Conservation (phyloP, 2,113 vertebrate species). For the Glaucomys volans region DNA sequence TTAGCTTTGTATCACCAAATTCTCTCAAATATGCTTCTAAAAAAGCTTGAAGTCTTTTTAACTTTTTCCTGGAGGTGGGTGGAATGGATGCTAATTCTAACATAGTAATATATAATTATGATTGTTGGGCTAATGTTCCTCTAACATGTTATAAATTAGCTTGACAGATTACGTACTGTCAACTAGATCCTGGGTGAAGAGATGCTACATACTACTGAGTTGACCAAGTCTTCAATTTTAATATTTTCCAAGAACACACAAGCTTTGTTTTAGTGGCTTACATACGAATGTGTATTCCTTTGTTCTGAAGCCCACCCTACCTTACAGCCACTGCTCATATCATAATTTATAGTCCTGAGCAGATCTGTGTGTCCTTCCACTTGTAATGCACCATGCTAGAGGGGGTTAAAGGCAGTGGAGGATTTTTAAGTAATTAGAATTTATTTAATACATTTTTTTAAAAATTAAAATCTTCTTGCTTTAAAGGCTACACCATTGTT, state of each 20-base stretch:
- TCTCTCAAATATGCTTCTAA: neutral
- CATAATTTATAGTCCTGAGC: neutral
- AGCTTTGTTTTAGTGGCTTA: neutral
- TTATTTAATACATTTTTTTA: neutral
- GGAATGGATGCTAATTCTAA: neutral
- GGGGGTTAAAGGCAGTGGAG: neutral
- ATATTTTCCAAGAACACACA: neutral
- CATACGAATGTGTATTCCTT: neutral
- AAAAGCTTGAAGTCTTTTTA: neutral
- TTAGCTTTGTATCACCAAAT: neutral
- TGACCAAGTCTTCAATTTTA: neutral
- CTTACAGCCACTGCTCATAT: neutral
- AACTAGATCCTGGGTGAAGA: neutral
- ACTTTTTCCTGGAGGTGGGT: no score
- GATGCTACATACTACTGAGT: neutral
- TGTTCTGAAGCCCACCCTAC: neutral
- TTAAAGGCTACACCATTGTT: neutral
- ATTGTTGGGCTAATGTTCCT: conserved; percentile 3
- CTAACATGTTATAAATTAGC: neutral
- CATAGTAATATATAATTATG: neutral
- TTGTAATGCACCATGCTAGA: neutral
- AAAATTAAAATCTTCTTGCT: conserved; percentile 26
- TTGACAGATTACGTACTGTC: neutral
- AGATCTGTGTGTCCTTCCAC: neutral
- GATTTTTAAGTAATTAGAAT: conserved; percentile 35